Conservation (phyloP, 2,888 invertebrate species). For the Chamaedrilus cognettii region DNA sequence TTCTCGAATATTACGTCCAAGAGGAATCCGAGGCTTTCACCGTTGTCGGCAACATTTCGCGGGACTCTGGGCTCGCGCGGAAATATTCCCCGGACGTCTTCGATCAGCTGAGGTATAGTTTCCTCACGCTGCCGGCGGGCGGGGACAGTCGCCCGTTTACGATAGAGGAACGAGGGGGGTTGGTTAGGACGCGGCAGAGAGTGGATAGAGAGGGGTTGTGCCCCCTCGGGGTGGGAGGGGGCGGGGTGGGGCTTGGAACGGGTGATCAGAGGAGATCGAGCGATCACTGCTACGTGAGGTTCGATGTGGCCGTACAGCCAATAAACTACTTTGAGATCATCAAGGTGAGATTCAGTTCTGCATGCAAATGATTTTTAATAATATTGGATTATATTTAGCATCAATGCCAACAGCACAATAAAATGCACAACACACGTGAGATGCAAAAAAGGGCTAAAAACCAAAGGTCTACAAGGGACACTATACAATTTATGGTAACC, state of each 20-base stretch:
- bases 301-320: slow-evolving; percentile 3
- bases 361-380: too few relatives aligned
- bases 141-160: neutral
- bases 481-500: too few relatives aligned
- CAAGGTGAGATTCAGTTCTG: neutral
- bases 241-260: neutral
- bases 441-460: too few relatives aligned
- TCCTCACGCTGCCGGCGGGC: neutral
- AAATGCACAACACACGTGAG: too few relatives aligned
- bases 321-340: slow-evolving; percentile 1
- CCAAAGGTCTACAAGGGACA: too few relatives aligned
- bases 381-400: too few relatives aligned
- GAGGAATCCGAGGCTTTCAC: neutral
- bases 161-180: neutral
- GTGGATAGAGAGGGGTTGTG: neutral
- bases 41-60: neutral
- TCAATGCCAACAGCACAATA: too few relatives aligned
- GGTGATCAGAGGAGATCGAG: neutral
- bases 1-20: neutral
- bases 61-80: neutral
- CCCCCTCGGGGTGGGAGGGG: too few relatives aligned
- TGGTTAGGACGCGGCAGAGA: neutral
- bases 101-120: neutral
- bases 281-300: neutral
- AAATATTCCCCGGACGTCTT: neutral